phyloP scores from a whole-genome alignment of 2,113 vertebrate species.

The Geococcyx californianus region DNA sequence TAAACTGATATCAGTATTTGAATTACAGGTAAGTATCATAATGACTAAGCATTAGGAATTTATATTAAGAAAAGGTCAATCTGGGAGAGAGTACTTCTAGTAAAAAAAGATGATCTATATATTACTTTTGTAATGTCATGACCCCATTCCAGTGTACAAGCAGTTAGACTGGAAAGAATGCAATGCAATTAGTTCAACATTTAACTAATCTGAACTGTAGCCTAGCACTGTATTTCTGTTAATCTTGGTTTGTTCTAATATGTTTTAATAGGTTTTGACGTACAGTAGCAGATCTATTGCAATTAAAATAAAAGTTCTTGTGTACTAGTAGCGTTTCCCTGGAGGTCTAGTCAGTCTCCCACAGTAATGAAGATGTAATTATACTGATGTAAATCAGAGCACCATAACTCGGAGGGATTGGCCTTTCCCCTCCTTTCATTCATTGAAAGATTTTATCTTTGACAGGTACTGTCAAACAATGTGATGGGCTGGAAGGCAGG shows the following conservation, averaged over 20 bases:
- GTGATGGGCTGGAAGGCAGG: conserved; percentile 45
- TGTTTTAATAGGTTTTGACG: neutral
- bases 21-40: neutral
- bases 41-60: neutral
- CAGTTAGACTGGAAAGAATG: neutral
- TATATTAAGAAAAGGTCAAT: neutral
- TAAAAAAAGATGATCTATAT: neutral
- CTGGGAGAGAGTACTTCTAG: neutral
- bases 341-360: conserved; percentile 71
- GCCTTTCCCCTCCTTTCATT: conserved; percentile 75
- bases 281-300: neutral
- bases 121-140: neutral
- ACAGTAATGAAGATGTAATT: conserved; percentile 79
- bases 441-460: conserved; percentile 78
- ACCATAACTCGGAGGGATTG: conserved; percentile 70
- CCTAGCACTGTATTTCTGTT: neutral
- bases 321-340: conserved; percentile 35
- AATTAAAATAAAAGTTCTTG: conserved; percentile 64
- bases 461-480: conserved; percentile 70
- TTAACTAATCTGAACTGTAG: neutral
- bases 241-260: conserved; percentile 2
- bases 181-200: conserved; percentile 2
- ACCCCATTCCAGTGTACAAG: neutral
- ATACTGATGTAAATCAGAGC: conserved; percentile 80
- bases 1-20: conserved; percentile 12